Evolutionary conservation across 2,888 invertebrate species (phyloP).

Genomic region (Drosophila affinis): DNA sequence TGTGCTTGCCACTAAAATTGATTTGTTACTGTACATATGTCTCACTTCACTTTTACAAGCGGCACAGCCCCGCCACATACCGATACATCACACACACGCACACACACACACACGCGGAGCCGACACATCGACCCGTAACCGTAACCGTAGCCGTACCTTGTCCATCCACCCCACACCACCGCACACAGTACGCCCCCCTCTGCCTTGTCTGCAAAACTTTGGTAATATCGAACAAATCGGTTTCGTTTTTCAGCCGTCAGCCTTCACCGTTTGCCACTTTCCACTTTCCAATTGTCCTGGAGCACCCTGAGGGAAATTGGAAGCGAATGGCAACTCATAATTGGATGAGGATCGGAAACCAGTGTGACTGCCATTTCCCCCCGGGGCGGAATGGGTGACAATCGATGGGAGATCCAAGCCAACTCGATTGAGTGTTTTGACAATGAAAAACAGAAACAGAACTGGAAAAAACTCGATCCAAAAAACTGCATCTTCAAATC

Average conservation of each 20-base stretch:
- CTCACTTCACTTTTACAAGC: constrained; percentile 46
- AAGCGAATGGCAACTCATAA: constrained; percentile 22
- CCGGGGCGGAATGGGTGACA: no score
- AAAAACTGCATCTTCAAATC: no score
- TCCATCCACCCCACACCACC: background rate
- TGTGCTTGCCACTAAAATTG: constrained; percentile 62
- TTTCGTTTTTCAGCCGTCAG: constrained; percentile 48
- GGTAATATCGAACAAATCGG: constrained; percentile 71
- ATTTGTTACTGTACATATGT: constrained; percentile 73
- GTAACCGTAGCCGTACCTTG: constrained; percentile 6
- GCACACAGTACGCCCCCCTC: background rate
- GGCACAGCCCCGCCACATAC: constrained; percentile 10
- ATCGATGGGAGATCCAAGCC: background rate
- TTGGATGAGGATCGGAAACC: constrained; percentile 27
- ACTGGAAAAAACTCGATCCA: no score
- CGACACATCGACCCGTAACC: constrained; percentile 7
- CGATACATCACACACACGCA: constrained; percentile 17
- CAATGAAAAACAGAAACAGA: no score
- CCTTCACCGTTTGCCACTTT: constrained; percentile 40
- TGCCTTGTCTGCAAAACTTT: constrained; percentile 33
- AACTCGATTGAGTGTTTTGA: no score
- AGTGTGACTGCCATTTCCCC: background rate
- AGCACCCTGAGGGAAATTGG: background rate
- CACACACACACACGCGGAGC: constrained; percentile 9
- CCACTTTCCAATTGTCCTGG: constrained; percentile 25